These are phyloP conservation scores for Hormiphora californensis DNA, from an alignment of 37 sponge, comb jelly and placozoan species.

Conservation along the genomic window DNA sequence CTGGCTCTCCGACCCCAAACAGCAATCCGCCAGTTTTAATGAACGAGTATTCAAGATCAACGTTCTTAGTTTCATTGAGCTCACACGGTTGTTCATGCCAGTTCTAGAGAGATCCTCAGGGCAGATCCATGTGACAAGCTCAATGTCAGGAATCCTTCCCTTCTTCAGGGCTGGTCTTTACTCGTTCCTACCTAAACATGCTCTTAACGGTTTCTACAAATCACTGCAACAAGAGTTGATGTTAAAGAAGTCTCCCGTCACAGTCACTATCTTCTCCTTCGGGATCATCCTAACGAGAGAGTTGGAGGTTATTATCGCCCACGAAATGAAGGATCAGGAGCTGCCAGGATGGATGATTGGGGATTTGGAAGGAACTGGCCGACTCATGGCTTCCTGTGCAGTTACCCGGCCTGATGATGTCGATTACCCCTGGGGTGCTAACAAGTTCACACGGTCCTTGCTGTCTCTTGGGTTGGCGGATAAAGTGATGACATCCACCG, in stretches of 20 bases:
- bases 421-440: too few relatives aligned
- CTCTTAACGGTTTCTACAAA: constrained; percentile 14
- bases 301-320: background rate
- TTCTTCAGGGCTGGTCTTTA: background rate
- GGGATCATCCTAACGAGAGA: background rate
- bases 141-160: background rate
- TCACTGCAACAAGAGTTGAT: background rate
- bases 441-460: too few relatives aligned
- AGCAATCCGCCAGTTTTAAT: background rate
- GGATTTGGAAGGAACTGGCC: background rate
- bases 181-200: constrained; percentile 3
- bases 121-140: constrained; percentile 3
- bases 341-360: background rate
- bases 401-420: background rate
- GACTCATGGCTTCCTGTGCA: background rate
- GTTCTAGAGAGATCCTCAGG: background rate
- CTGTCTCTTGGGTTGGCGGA: too few relatives aligned
- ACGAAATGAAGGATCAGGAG: background rate
- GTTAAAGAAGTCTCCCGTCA: background rate
- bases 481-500: too few relatives aligned
- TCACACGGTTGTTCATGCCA: background rate
- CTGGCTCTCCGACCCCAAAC: background rate
- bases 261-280: background rate
- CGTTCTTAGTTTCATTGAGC: constrained; percentile 4
- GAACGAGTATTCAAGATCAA: background rate